Conservation (phyloP, 2,797 vertebrate genomes). For the Poecile montanus region DNA sequence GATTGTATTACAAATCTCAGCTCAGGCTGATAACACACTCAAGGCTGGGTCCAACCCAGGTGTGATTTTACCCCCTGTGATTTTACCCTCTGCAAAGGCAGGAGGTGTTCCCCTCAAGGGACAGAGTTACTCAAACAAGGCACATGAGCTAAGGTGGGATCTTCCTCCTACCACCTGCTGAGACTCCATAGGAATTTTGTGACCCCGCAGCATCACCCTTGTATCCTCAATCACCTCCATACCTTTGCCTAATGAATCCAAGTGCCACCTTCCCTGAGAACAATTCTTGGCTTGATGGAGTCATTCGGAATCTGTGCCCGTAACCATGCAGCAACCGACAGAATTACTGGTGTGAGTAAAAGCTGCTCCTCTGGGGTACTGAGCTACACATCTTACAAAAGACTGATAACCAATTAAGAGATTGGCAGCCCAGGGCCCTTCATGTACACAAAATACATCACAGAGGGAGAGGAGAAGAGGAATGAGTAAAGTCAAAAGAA, state of each 20-base stretch:
- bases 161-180: background rate
- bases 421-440: background rate
- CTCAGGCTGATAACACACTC: background rate
- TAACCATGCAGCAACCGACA: background rate
- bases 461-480: background rate
- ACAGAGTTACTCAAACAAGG: background rate
- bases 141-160: accelerated
- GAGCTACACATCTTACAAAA: background rate
- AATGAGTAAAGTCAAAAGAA: background rate
- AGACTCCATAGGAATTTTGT: background rate
- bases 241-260: background rate
- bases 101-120: background rate
- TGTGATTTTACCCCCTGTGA: no score
- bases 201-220: background rate
- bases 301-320: accelerated
- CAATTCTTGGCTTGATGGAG: background rate
- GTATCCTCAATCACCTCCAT: background rate
- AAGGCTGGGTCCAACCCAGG: background rate
- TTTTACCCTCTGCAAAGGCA: background rate
- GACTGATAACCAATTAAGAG: constrained; percentile 7
- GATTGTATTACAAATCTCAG: background rate
- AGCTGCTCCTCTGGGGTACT: background rate
- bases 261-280: background rate
- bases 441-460: background rate
- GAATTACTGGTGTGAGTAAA: background rate